Base-by-base conservation (phyloP, 2,888 invertebrate genomes). In the Drosophila tanythrix region DNA sequence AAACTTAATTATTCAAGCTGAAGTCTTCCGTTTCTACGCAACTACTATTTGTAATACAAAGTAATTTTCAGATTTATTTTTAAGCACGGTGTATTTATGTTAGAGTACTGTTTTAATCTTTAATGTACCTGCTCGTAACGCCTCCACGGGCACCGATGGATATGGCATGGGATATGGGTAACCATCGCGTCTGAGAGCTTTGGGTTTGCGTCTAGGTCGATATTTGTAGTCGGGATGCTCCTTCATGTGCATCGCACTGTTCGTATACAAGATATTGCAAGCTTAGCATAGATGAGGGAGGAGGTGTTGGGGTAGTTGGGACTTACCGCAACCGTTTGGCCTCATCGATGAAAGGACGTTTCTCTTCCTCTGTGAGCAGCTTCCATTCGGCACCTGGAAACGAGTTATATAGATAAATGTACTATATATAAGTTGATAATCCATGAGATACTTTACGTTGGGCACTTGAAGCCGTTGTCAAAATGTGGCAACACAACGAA, bases 311-410 rank as follows among this genome's bases (percentile, higher is more conserved):
- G 43, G 11, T 13, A 6, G 43, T 43, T 46, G 10, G 0, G 21
- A 65, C 82, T 88, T 89, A 93, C 93, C 93, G 91, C 85, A 99
- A 95, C 75, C 99, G 95, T 93, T 99, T 99, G 18, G 99, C 99
- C 93, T 99, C 99, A 93, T 99, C 99, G 82, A 99, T 99, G 94
- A 99, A 99, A 33, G 99, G 99, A 91, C 99, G 95, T 94, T 99
- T 99, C 92, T 98, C 98, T 82, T 97, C 96, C 94, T 99, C 99
- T 3, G 97, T 96, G 52, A 99, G 94, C 61, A 97, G 94, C 93
- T 99, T 99, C 99, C 99, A 99, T 94, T 99, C 98, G 18, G 98
- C 98, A 82, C 99, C 96, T 97, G 76, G 6, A 79, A 83, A 56
- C 13, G 51, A 79, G 53, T 52, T 35, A 36, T 3, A 68, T 25